A percentile compares a stretch with the other conserved stretches of the same genome.
Evolutionary conservation across 2,888 invertebrate genomes (phyloP).

Genomic region (Aromia moschata): DNA sequence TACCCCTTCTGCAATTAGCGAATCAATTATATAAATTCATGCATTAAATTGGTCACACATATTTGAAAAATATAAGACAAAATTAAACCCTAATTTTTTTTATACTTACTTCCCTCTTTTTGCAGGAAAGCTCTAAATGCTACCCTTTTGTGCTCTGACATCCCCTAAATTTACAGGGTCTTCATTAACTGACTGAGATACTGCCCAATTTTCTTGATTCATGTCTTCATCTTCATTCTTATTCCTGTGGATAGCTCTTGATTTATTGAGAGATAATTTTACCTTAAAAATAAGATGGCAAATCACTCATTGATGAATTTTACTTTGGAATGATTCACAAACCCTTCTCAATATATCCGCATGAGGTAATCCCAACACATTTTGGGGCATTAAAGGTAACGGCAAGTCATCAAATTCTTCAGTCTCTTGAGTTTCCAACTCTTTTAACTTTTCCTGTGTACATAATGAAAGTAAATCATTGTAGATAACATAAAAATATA

Average conservation of each 20-base stretch:
- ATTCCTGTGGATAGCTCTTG: slow-evolving; percentile 50
- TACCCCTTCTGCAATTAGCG: no score
- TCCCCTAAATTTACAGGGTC: slow-evolving; percentile 49
- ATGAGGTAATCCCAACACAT: slow-evolving; percentile 77
- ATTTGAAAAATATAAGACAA: no score
- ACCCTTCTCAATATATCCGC: slow-evolving; percentile 68
- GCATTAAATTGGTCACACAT: no score
- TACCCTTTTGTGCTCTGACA: slow-evolving; percentile 60
- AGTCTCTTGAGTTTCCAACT: slow-evolving; percentile 45
- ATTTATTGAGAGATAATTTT: slow-evolving; percentile 46
- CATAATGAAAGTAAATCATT: neutral
- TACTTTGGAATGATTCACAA: no score
- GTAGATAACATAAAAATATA: no score
- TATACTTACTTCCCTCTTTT: slow-evolving; percentile 65
- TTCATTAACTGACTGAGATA: slow-evolving; percentile 46
- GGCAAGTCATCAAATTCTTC: slow-evolving; percentile 58
- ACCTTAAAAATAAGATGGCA: slow-evolving; percentile 38
- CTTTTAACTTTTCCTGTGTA: slow-evolving; percentile 38
- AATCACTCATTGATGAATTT: no score
- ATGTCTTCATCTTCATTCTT: slow-evolving; percentile 25
- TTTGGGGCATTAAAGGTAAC: slow-evolving; percentile 76
- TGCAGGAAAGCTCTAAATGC: slow-evolving; percentile 68
- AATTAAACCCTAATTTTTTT: no score
- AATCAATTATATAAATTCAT: no score
- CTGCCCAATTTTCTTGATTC: slow-evolving; percentile 33